Evolutionary conservation across 2,888 invertebrate genomes (phyloP).

Genomic region (Eupithecia dodoneata): DNA sequence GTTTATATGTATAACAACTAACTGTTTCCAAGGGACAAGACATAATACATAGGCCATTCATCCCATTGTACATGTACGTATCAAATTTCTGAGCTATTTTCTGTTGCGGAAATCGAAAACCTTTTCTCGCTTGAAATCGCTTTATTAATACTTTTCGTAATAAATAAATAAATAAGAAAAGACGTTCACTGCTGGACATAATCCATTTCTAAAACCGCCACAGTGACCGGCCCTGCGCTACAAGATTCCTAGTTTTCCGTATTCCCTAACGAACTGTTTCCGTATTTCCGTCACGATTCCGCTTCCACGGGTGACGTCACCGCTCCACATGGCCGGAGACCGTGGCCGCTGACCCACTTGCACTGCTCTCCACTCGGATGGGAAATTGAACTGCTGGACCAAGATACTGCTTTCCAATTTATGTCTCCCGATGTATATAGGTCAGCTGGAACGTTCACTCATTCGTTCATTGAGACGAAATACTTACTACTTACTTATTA

Average conservation of each 20-base stretch:
- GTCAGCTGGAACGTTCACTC: conserved; percentile 7
- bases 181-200: neutral
- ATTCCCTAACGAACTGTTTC: neutral
- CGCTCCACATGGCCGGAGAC: conserved; percentile 16
- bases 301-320: conserved; percentile 5
- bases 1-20: too few relatives aligned
- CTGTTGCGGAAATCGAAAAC: neutral
- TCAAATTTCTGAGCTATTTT: neutral
- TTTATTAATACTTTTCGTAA: too few relatives aligned
- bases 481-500: neutral
- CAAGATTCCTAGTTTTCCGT: neutral
- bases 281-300: neutral
- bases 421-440: neutral
- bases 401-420: conserved; percentile 4
- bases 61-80: neutral
- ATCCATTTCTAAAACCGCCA: neutral
- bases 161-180: too few relatives aligned
- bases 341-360: conserved; percentile 24
- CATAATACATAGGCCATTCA: neutral
- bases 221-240: neutral
- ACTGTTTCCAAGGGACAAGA: neutral
- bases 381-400: conserved; percentile 17
- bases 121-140: too few relatives aligned
- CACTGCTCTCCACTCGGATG: conserved; percentile 16
- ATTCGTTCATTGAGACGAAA: neutral